Evolutionary conservation across 2,113 vertebrate species (phyloP), one percentile per base, ranked within the genome.

Genomic region (Cyanoderma ruficeps): DNA sequence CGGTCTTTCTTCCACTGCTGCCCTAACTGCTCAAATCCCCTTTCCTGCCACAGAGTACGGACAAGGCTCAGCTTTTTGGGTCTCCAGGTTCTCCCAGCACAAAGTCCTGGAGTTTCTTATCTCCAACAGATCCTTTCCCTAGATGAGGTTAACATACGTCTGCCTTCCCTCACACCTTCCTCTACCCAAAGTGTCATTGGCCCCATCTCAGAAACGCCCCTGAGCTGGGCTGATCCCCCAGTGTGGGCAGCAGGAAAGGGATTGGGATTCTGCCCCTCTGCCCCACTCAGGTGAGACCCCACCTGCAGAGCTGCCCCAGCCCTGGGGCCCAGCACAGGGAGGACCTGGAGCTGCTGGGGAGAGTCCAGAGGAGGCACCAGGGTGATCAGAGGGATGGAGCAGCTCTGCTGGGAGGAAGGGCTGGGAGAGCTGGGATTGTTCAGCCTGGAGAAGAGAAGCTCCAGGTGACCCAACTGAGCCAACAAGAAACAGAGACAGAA

Each of bases 1-100:
- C 7, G 63, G 30, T 68, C 47, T 16, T 55, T 15, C 37, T 42
- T 83, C 25, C 7, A 3, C 7, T 42, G 52, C 35, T 79, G 60
- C n/a, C 23, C 18, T 0, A 0, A 47, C 31, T 24, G 15, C 27
- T 70, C 21, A 33, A 52, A 27, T 39, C 37, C 44, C 7, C 2
- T 80, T 61, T 89, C 41, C n/a, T 23, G 4, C 4, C 47, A 42
- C 30, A 47, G 39, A 13, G 3, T 17, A 12, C 0, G 23, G 41
- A 18, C 28, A 52, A 39, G n/a, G 42, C n/a, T 89, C 68, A 37
- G 28, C 37, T 69, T 50, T 69, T 57, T 39, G 49, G 9, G 25
- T 56, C 30, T 74, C 21, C 33, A 39, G 13, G 12, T 65, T 72
- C 41, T 50, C 78, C 44, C 53, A 87, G 47, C 72, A 83, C 28